Base-by-base conservation (phyloP, 2,888 invertebrate genomes). In the Chymomyza fuscimana region DNA sequence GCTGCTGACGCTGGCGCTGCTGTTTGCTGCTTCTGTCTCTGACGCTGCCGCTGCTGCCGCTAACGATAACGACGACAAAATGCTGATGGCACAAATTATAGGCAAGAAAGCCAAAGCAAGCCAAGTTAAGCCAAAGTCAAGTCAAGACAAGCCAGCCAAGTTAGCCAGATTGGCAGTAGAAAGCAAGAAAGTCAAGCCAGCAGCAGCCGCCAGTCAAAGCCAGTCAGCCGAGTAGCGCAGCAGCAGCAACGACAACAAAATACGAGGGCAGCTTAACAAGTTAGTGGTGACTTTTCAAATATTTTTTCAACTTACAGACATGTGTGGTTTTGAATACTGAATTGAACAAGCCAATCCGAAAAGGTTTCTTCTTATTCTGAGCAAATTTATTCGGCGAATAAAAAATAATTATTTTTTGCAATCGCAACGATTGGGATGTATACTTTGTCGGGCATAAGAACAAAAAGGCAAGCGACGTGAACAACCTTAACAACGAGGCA, bases 61-160 rank as follows among this genome's bases (percentile, higher is more conserved):
- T 86, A 87, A 83, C 80, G 83, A 80, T 81, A 81, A 81, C 81
- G 81, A 81, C 81, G 77, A 81, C 85, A 81, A 81, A 82, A 82
- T 75, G 86, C 81, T 83, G 86, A 83, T 86, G 86, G 84, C 81
- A 86, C 82, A 82, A 83, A 82, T 86, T 86, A 82, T 77, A 75
- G 86, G 70, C 86, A 72, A 86, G 75, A 66, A 71, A 75, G 73
- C 62, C 50, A 78, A 74, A 69, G 72, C 72, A 78, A 63, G 73
- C 71, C 60, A 63, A 67, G 51, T n/a, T 36, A 52, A 46, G 40
- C 52, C 16, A 59, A 78, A 63, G 73, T 70, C 60, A 63, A 67
- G 51, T n/a, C 36, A 52, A 46, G 40, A 29, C 16, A 59, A 56
- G 46, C 51, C 32, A 56, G 56, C 54, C 54, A 61, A 82, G 70